Base-by-base conservation (phyloP, 2,888 invertebrate genomes). In the Pyrochroa serraticornis region DNA sequence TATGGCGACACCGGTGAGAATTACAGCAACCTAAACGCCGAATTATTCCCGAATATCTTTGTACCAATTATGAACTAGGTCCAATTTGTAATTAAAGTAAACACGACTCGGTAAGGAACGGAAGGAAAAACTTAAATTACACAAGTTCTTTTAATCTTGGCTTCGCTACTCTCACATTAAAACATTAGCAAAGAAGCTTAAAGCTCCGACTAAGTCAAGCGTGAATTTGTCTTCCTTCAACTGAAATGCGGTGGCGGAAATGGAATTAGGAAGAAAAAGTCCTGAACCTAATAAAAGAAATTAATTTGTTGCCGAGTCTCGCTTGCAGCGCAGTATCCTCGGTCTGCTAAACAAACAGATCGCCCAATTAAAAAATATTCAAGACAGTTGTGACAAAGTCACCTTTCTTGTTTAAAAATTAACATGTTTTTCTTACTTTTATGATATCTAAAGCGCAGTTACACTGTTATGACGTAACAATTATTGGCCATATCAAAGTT, bases 181-280 rank as follows among this genome's bases (percentile, higher is more conserved):
- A 68, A 67, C 68, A 68, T 71, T 70, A 70, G 65, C 65, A 60
- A 52, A 65, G 64, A 62, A 64, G 62, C 65, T 66, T 63, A 58
- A 57, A 63, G 65, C 54, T 60, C 48, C 55, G 37, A 63, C 62
- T 68, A 65, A 69, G 69, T 70, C 68, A 57, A 60, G 67, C 68
- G 59, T 59, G 61, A 67, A 70, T 69, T 67, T 63, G 65, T 67
- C 68, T 56, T 62, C 55, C 61, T 56, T 39, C 59, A 52, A 54
- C 62, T 39, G 62, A 55, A 58, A 59, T 57, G 59, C 53, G 36
- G 39, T 47, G 47, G 41, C 55, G 55, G 58, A 64, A 61, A 61
- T 53, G 57, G 59, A 65, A 64, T 66, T 65, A 65, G 57, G 61
- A 54, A 37, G 37, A 49, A 52, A 61, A 58, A 52, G 22, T 12